These are phyloP conservation scores for Drymodes brunneopygia DNA, from an alignment of 2,113 vertebrate species.

Conservation along the genomic window DNA sequence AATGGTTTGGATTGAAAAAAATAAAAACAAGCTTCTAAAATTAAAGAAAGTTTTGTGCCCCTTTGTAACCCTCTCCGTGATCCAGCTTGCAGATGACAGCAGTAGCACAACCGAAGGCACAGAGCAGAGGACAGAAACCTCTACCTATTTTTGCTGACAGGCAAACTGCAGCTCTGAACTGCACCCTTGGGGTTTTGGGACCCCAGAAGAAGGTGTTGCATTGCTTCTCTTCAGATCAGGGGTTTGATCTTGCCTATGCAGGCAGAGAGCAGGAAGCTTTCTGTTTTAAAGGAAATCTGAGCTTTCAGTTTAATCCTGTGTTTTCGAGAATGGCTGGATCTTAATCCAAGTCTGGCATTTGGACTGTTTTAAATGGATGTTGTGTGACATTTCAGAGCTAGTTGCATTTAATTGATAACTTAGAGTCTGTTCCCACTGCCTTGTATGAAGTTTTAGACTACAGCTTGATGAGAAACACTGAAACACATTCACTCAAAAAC, in stretches of 20 bases:
- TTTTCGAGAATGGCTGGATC: slow-evolving; percentile 27
- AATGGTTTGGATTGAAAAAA: neutral
- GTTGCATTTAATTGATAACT: slow-evolving; percentile 12
- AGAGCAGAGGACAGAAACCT: neutral
- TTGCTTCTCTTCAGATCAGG: neutral
- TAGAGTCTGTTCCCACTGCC: neutral
- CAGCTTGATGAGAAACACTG: slow-evolving; percentile 14
- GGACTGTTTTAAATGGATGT: slow-evolving; percentile 38
- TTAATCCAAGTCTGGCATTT: slow-evolving; percentile 42
- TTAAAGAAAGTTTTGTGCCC: neutral
- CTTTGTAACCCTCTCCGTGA: neutral
- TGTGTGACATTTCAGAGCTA: slow-evolving; percentile 36
- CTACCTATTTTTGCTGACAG: neutral
- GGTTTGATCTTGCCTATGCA: slow-evolving; percentile 13
- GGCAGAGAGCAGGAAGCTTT: slow-evolving; percentile 16
- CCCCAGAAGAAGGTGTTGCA: neutral
- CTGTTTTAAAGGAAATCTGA: slow-evolving; percentile 50
- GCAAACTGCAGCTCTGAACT: neutral
- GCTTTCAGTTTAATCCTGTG: slow-evolving; percentile 48
- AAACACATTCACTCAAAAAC: neutral
- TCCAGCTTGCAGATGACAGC: neutral
- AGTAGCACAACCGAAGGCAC: neutral
- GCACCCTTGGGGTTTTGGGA: neutral
- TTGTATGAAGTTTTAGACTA: neutral
- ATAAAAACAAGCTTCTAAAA: neutral